These are phyloP conservation scores for Thaumetopoea pityocampa DNA, from an alignment of 1,140 invertebrate genomes.

Conservation along the genomic window DNA sequence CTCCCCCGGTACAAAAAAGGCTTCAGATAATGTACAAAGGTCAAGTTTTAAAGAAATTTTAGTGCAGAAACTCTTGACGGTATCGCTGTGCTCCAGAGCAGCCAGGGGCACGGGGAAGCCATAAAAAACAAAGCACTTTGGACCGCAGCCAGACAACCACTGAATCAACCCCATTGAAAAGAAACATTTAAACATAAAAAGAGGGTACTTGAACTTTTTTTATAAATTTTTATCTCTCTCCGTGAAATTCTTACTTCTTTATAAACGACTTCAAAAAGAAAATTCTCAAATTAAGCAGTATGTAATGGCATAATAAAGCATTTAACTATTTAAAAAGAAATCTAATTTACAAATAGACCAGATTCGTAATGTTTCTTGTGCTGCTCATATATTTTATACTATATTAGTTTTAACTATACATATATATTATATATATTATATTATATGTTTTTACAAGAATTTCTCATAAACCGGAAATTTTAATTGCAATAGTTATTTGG, in stretches of 20 bases:
- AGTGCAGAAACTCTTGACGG: constrained; percentile 50
- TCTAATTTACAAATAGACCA: too few species aligned
- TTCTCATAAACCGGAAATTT: too few species aligned
- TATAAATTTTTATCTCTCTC: constrained; percentile 19
- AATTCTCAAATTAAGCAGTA: constrained; percentile 12
- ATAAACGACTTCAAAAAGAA: constrained; percentile 9
- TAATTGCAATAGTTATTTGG: too few species aligned
- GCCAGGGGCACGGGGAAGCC: constrained; percentile 33
- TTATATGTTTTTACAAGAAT: too few species aligned
- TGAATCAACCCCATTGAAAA: constrained; percentile 50
- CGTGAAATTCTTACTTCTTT: constrained; percentile 11
- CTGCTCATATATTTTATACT: too few species aligned
- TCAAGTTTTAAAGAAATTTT: constrained; percentile 21
- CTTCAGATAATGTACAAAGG: too few species aligned
- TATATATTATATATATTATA: too few species aligned
- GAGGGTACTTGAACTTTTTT: constrained; percentile 46
- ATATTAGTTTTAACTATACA: too few species aligned
- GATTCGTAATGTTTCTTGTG: too few species aligned
- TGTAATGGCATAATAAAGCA: too few species aligned
- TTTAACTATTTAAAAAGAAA: too few species aligned
- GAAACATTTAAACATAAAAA: constrained; percentile 50
- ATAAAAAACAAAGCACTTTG: constrained; percentile 67
- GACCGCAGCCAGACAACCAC: constrained; percentile 49
- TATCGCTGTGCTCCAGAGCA: constrained; percentile 32
- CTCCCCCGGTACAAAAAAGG: too few species aligned